Conservation (phyloP, 30 jellyfish, hydroid and myxozoan genomes). For the Pseudorhiza aurosa region DNA sequence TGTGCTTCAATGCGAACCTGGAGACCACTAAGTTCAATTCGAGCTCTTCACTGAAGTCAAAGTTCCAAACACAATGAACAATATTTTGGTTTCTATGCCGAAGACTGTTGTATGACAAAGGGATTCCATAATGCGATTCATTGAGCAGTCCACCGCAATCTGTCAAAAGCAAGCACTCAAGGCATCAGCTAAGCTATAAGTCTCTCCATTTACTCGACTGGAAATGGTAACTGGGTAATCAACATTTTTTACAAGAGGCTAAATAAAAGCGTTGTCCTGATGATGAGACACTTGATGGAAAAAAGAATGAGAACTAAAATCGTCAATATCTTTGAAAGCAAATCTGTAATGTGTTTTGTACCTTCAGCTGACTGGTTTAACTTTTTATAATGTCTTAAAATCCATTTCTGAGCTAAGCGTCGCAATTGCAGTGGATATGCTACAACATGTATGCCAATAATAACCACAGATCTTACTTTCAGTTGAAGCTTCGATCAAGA, state of each 20-base stretch:
- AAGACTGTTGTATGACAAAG: background rate
- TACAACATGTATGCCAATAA: background rate
- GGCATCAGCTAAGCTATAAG: no score
- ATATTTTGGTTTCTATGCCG: background rate
- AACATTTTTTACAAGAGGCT: no score
- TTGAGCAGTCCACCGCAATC: constrained; percentile 42
- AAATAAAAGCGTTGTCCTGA: background rate
- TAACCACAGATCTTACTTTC: background rate
- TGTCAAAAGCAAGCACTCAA: background rate
- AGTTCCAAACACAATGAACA: constrained; percentile 36
- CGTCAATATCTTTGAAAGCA: no score
- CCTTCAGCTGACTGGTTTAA: no score
- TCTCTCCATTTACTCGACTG: no score
- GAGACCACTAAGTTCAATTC: constrained; percentile 7
- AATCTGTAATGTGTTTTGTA: no score
- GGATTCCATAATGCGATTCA: background rate
- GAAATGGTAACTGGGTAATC: no score
- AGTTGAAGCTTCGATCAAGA: constrained; percentile 31
- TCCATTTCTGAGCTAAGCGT: no score
- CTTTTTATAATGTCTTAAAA: no score
- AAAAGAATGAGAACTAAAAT: no score
- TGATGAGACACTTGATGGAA: background rate
- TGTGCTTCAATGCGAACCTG: background rate
- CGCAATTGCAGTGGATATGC: no score
- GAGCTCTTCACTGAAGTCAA: constrained; percentile 8